Base-by-base conservation (phyloP, 1,140 invertebrate species). In the Bicyclus anynana region DNA sequence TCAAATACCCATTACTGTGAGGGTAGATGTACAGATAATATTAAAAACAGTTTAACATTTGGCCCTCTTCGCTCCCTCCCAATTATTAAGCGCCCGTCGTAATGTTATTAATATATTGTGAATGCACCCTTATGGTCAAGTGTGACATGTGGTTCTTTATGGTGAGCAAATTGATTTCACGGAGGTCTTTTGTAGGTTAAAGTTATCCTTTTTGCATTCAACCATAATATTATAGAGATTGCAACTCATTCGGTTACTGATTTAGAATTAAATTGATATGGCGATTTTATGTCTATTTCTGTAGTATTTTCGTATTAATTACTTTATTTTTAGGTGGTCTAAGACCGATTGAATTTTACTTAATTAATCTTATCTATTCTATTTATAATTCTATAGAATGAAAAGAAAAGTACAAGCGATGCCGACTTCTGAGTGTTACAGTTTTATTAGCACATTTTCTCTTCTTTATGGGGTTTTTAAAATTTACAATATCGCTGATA, bases 1-100 rank as follows among this genome's bases (percentile, higher is more conserved):
- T 47, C 20, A 27, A 47, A 27, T 9, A 38, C n/a, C 21, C 26
- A 47, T 27, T 13, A 26, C n/a, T 1, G 13, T 47, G 53, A 65
- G 62, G 66, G 57, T 61, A 67, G 53, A 63, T 64, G 26, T 18
- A 51, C 13, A 68, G 69, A 79, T 76, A 75, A 73, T 67, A 80
- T 80, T 80, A 81, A 81, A 84, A 84, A 77, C 74, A 78, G 77
- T 85, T 85, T 85, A 85, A 80, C 82, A 81, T 85, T 81, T 76
- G 79, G 79, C 59, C 72, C 74, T 66, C 66, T 61, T 50, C 56
- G 49, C 53, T 69, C 71, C 67, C 64, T 68, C 71, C 52, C 73
- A 76, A 81, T 80, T 78, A 80, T 74, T 78, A 69, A 62, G 60
- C 72, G 75, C 74, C 71, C 65, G 72, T 56, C 59, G 50, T 71